Evolutionary conservation across 1,140 invertebrate species (phyloP), one percentile per base, ranked within the genome.

Genomic region (Meloidogyne floridensis): DNA sequence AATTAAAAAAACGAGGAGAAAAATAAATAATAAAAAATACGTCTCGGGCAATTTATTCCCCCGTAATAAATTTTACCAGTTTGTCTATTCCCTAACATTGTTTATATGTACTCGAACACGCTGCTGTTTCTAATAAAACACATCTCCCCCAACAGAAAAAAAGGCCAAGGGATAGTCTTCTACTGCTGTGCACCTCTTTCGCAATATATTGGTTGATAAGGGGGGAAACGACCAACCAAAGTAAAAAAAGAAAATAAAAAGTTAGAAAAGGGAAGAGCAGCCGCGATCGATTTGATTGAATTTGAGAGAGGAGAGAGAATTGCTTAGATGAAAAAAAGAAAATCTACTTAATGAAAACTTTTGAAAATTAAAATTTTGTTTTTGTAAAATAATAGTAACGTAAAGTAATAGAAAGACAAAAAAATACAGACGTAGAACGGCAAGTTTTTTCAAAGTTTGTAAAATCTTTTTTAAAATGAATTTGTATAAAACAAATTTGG

Each of bases 121-220:
- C 10, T 65, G 10, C n/a, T 65, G 59, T 65, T 59, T 59, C 56
- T 13, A 59, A 13, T n/a, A n/a, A 18, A n/a, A 65, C n/a, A 65
- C 59, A 65, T n/a, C 59, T 32, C 32, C 32, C 32, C 32, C 32
- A 32, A 32, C 32, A 32, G 32, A 32, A 32, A 65, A 65, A 65
- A 15, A 65, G 6, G n/a, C 5, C 15, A 65, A 65, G 59, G 59
- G 59, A 59, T n/a, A 65, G 59, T 65, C n/a, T 65, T 65, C 59
- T 65, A 65, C n/a, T n/a, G 59, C 59, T 15, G 11, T 77, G 59
- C 56, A 13, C 42, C 74, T 75, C 13, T 75, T 75, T 47, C 74
- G 42, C 3, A 75, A 75, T 75, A 15, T 75, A 43, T 75, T 59
- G 74, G 20, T 51, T 71, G 18, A 71, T 32, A 9, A 7, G 6